Conservation (phyloP, 2,888 invertebrate genomes). For the Macrostomum cliftonense region DNA sequence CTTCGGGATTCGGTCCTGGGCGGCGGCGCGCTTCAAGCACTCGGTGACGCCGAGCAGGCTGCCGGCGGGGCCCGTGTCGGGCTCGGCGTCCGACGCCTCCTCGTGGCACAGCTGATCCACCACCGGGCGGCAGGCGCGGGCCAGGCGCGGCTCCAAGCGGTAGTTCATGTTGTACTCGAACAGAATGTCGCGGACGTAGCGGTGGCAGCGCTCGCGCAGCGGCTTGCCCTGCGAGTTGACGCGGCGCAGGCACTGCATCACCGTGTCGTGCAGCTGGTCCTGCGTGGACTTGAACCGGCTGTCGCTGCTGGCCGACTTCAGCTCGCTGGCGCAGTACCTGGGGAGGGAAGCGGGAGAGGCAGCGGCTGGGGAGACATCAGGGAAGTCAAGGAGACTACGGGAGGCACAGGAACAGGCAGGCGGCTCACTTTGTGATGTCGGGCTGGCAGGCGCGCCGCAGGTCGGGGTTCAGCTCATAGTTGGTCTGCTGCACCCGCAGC, state of each 20-base stretch:
- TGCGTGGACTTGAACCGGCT: too few species aligned
- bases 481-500: constrained; percentile 49
- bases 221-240: too few species aligned
- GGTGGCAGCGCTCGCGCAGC: constrained; percentile 53
- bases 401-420: too few species aligned
- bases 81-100: constrained; percentile 37
- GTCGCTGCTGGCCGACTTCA: too few species aligned
- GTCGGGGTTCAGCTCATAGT: constrained; percentile 68
- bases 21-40: constrained; percentile 54
- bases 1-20: constrained; percentile 24
- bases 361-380: too few species aligned
- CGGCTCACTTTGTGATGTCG: constrained; percentile 52
- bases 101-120: constrained; percentile 48
- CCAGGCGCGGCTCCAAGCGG: constrained; percentile 38
- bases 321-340: too few species aligned
- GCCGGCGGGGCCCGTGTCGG: constrained; percentile 37
- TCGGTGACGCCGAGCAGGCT: constrained; percentile 51
- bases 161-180: constrained; percentile 50
- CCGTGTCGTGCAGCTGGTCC: too few species aligned
- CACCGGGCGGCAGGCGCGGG: constrained; percentile 58
- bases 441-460: constrained; percentile 58
- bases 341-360: too few species aligned
- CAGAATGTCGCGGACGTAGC: constrained; percentile 59
- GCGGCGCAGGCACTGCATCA: too few species aligned
- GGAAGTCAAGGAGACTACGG: too few species aligned